These are phyloP conservation scores for Latrodectus geometricus DNA, from an alignment of 1,140 invertebrate species.

Conservation along the genomic window DNA sequence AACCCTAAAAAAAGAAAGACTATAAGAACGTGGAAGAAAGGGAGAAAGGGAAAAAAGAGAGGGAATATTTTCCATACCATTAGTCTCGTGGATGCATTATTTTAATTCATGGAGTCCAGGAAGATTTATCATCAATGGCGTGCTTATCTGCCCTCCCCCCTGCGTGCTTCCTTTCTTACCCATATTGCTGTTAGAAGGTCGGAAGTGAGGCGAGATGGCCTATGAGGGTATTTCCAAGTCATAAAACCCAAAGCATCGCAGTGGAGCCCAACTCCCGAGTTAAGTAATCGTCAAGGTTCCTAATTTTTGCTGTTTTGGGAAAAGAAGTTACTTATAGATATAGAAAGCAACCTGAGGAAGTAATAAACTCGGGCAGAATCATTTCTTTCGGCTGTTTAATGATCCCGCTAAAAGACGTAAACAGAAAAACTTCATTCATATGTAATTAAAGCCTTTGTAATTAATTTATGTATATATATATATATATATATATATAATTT, in stretches of 20 bases:
- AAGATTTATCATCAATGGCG: constrained; percentile 50
- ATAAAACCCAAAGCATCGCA: not conserved
- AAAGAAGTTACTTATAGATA: too few species aligned
- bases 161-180: not conserved
- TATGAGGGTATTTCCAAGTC: not conserved
- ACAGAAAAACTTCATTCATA: too few species aligned
- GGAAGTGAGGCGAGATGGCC: not conserved
- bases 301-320: too few species aligned
- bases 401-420: too few species aligned
- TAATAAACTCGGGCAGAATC: too few species aligned
- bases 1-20: constrained; percentile 26
- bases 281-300: not conserved
- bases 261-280: not conserved
- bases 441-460: too few species aligned
- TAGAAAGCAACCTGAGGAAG: too few species aligned
- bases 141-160: not conserved
- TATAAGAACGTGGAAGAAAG: not conserved
- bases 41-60: constrained; percentile 1
- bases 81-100: constrained; percentile 45
- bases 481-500: too few species aligned
- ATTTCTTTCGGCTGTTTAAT: too few species aligned
- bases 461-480: too few species aligned
- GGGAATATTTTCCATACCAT: constrained; percentile 55
- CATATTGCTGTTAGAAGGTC: not conserved
- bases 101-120: constrained; percentile 36